Base-by-base conservation (phyloP, 2,888 invertebrate genomes). In the Neoitamus cyanurus region DNA sequence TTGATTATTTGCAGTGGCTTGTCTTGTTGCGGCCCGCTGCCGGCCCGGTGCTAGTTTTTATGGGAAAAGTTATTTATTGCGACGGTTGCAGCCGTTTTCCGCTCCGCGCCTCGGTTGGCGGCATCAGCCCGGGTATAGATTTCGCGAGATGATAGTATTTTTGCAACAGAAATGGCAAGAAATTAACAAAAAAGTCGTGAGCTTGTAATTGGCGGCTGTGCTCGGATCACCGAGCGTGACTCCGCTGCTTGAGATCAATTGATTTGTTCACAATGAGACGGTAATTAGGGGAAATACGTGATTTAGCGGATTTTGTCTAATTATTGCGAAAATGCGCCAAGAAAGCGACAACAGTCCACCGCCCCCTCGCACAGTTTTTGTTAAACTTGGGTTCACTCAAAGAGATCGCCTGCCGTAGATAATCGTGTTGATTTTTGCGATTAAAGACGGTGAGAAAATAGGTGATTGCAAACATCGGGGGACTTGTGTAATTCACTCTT, bases 1-100 rank as follows among this genome's bases (percentile, higher is more conserved):
- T 58, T 58, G 20, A 58, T 58, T 58, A 58, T 58, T 82, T 82
- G 69, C 36, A 69, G 82, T 69, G 69, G 36, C 69, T 82, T 82
- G 69, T 58, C 37, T 82, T 82, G 69, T 25, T 3, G 58, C 37
- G 37, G 37, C 3, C 37, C 37, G n/a, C 68, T 30, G 30, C 30
- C 20, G 82, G 69, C 25, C 15, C 34, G 82, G 36, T 37, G 82
- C 69, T 69, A 82, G 82, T 82, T 82, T 82, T 82, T 82, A 82
- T 82, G 82, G 37, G 68, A 82, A 82, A 82, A 4, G 82, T 69
- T 69, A 82, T 82, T 82, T 82, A 82, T 82, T 69, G 37, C 82
- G 58, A 15, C 9, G 7, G 25, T 20, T 31, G 34, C 80, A 20
- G 15, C 15, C 42, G 42, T n/a, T 42, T 42, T 13, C n/a, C 42